phyloP scores from a whole-genome alignment of 2,113 vertebrate species.

The Hypanus sabinus region DNA sequence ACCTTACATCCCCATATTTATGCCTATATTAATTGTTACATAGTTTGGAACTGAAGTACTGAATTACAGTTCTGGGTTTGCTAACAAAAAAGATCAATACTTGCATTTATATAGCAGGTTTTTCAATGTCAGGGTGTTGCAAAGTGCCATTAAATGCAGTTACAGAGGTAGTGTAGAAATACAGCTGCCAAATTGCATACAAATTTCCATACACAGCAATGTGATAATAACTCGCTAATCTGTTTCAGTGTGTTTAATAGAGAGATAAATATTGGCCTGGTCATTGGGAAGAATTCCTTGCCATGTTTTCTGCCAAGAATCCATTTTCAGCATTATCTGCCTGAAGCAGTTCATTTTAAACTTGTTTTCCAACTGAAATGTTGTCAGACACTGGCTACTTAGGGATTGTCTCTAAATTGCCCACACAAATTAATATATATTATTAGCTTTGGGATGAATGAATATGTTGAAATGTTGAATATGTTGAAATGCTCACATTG shows the following conservation, averaged over 20 bases:
- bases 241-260: not conserved
- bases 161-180: not conserved
- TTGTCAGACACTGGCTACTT: not conserved
- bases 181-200: not conserved
- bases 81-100: not conserved
- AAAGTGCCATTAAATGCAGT: not conserved
- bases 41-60: not conserved
- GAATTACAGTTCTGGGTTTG: not conserved
- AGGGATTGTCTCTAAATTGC: slow-evolving; percentile 13
- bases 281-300: not conserved
- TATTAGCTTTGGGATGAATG: not conserved
- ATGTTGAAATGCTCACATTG: not conserved
- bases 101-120: not conserved
- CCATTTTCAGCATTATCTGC: not conserved
- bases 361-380: not conserved
- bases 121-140: not conserved
- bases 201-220: not conserved
- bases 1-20: too few species aligned
- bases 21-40: too few species aligned
- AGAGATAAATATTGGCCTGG: not conserved
- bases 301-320: not conserved
- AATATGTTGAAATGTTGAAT: not conserved
- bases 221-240: not conserved
- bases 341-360: not conserved
- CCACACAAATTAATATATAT: not conserved